These are phyloP conservation scores for Rotaria magnacalcarata DNA, from an alignment of 2,888 invertebrate genomes.

Conservation along the genomic window DNA sequence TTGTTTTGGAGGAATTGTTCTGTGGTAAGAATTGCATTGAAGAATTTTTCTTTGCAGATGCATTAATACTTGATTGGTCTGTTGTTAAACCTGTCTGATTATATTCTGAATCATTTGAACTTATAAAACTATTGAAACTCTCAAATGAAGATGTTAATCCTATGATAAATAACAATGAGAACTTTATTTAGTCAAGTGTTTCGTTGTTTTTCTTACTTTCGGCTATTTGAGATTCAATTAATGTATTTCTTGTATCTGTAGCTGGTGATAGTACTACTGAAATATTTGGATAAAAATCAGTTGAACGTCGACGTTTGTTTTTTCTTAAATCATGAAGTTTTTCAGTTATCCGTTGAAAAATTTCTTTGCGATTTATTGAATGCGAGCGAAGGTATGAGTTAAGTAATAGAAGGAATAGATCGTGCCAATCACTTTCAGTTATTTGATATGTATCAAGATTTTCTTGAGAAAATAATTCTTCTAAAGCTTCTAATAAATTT, in stretches of 20 bases:
- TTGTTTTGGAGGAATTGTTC: neutral
- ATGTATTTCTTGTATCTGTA: neutral
- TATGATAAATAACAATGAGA: neutral
- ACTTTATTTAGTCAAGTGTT: too few relatives aligned
- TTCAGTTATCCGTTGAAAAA: neutral
- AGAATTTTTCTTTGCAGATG: neutral
- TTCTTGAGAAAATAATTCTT: neutral
- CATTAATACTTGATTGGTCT: neutral
- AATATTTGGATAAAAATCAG: neutral
- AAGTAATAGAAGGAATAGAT: neutral
- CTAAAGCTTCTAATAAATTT: neutral
- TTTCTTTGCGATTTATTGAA: neutral
- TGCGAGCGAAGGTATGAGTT: neutral
- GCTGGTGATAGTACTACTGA: neutral
- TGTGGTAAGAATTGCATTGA: neutral
- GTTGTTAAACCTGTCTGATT: neutral
- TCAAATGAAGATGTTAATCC: neutral
- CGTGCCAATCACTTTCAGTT: neutral
- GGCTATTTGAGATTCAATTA: neutral
- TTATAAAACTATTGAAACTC: neutral
- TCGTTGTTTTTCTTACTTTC: neutral
- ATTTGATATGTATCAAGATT: neutral
- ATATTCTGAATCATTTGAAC: slow-evolving; percentile 1
- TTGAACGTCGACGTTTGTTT: neutral
- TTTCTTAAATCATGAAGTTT: neutral